Evolutionary conservation across 2,113 vertebrate species (phyloP), one percentile per base, ranked within the genome.

Genomic region (Tetrax tetrax): DNA sequence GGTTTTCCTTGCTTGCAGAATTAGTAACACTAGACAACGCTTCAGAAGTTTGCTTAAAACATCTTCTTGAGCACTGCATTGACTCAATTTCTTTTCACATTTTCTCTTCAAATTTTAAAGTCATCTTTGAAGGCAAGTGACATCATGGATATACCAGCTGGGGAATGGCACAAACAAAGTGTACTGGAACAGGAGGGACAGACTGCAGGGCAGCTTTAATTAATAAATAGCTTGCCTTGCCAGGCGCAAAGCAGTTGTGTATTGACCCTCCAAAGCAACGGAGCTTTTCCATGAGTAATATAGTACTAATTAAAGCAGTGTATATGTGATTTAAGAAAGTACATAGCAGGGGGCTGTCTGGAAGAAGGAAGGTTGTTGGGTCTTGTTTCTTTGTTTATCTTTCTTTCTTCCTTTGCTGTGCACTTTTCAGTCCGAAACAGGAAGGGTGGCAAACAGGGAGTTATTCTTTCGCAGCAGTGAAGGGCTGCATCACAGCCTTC

Each of bases 201-300:
- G 92, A 85, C 90, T 85, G 89, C 45, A 84, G 74, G 93, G 65
- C 74, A 89, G 74, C 19, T 89, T 78, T 91, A 95, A 96, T 97
- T 91, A 95, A 93, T 96, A 82, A 94, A 87, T 77, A 24, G 14
- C n/a, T 92, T 87, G 65, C 61, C 37, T 87, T 76, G 57, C 89
- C 92, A 96, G 77, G 70, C 37, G 1, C 7, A 2, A 91, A 89
- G 41, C 57, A 61, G 70, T 68, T 79, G 81, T n/a, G 33, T 72
- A 91, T 69, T 96, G 87, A 95, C 87, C 86, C 1, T 0, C 33
- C 41, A 50, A 89, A 93, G 80, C 92, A 92, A 93, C 3, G 1
- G 59, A 76, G 53, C 15, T 82, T 80, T 87, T 47, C 28, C 1
- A 1, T 83, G 70, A 70, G 50, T 66, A 94, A 83, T 65, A 35